phyloP scores from a whole-genome alignment of 2,113 vertebrate genomes.

The Penelope pileata region DNA sequence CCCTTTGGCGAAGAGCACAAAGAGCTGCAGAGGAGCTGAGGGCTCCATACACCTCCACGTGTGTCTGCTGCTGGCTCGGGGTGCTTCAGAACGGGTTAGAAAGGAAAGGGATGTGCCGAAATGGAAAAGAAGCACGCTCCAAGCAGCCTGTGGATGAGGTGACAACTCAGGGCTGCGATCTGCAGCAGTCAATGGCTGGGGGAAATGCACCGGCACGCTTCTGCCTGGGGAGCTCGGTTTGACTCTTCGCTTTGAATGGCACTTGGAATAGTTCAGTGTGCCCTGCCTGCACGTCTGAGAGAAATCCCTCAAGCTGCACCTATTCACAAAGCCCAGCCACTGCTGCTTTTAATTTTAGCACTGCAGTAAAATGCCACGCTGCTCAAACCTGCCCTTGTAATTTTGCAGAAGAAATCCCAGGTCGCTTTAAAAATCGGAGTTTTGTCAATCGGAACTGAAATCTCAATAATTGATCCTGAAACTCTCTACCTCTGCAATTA shows the following conservation, averaged over 20 bases:
- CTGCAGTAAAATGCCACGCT: background rate
- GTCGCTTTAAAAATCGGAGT: background rate
- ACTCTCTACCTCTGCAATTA: background rate
- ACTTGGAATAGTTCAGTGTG: background rate
- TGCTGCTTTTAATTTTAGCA: background rate
- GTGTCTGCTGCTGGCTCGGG: background rate
- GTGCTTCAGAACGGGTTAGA: background rate
- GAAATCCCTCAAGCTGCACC: background rate
- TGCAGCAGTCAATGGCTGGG: background rate
- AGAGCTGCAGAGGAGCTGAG: background rate
- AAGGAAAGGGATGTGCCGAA: background rate
- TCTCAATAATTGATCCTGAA: background rate
- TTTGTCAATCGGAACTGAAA: background rate
- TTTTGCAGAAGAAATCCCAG: background rate
- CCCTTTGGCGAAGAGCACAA: background rate
- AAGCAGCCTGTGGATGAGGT: background rate
- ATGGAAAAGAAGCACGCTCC: background rate
- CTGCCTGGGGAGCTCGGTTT: background rate
- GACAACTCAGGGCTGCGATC: background rate
- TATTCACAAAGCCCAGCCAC: background rate
- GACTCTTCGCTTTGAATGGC: background rate
- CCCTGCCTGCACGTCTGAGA: background rate
- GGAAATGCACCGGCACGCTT: background rate
- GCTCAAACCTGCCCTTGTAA: background rate
- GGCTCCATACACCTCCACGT: fast-evolving